Evolutionary conservation across 2,888 invertebrate genomes (phyloP), one percentile per base, ranked within the genome.

Genomic region (Alloplasta piceator): DNA sequence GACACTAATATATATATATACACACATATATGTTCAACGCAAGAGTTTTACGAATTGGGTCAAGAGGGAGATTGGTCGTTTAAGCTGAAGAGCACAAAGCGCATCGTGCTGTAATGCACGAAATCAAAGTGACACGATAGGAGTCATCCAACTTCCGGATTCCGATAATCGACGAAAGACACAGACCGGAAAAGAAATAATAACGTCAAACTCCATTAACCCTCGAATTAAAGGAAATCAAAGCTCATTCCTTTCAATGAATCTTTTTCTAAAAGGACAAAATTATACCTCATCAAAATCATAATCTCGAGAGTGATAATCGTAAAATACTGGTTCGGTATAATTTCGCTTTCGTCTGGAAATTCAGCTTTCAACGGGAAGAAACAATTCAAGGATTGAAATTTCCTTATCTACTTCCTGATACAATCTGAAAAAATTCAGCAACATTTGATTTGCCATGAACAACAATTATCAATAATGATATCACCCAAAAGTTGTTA

Each of bases 31-130:
- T n/a, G 56, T 64, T 52, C 50, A 52, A 43, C 55, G 46, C 56
- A 43, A 64, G 73, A 73, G 82, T 78, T 84, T 88, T 86, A 86
- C 86, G 86, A 90, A 90, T 90, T 90, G 86, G 90, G 89, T 90
- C 90, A 90, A 89, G 89, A 90, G 89, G 88, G 87, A 89, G 88
- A 88, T 88, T 87, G 87, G 85, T 80, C 89, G 84, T 88, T 88
- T 87, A 89, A 84, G 87, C 82, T 81, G 82, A 82, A 86, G 84
- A 74, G 67, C 67, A 61, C 41, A 14, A 61, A 60, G 14, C n/a
- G 50, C 50, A 41, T 50, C 38, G 14, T 64, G 6, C 12, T 36
- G 10, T 5, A 3, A 39, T 14, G 16, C 36, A 52, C 43, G 73
- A 68, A 78, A 55, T 66, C 43, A 64, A 61, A 73, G 39, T 46